These are phyloP conservation scores for Dicrurus megarhynchus DNA, from an alignment of 2,113 vertebrate genomes.

Conservation along the genomic window DNA sequence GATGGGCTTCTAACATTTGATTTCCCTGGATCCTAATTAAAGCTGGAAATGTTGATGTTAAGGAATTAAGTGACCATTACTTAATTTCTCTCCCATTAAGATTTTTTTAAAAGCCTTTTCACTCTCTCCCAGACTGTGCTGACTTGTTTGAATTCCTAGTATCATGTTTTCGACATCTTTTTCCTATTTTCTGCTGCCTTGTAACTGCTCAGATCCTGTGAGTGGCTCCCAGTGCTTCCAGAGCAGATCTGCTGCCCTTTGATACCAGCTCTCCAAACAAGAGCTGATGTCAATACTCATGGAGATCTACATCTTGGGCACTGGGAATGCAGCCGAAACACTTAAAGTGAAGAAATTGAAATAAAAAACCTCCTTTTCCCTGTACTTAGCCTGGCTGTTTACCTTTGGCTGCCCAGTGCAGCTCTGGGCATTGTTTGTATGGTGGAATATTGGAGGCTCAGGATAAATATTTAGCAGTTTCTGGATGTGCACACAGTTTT, in stretches of 20 bases:
- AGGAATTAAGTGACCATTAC: slow-evolving; percentile 32
- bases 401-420: not conserved
- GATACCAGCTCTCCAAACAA: not conserved
- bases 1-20: not conserved
- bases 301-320: not conserved
- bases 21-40: slow-evolving; percentile 38
- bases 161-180: not conserved
- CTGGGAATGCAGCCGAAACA: not conserved
- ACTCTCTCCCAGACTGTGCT: not conserved
- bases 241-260: slow-evolving; percentile 1
- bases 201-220: not conserved
- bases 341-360: not conserved
- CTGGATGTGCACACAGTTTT: not conserved
- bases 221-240: not conserved
- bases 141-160: not conserved
- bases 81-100: slow-evolving; percentile 15
- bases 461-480: not conserved
- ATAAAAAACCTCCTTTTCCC: not conserved
- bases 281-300: not conserved
- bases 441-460: not conserved
- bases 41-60: not conserved
- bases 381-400: not conserved
- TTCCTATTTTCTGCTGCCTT: not conserved
- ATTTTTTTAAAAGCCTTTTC: not conserved
- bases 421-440: not conserved